Percentiles rank a stretch among this genome's conserved stretches.
Evolutionary conservation across 2,797 vertebrate species (phyloP).

Genomic region (Phrynocephalus forsythii): DNA sequence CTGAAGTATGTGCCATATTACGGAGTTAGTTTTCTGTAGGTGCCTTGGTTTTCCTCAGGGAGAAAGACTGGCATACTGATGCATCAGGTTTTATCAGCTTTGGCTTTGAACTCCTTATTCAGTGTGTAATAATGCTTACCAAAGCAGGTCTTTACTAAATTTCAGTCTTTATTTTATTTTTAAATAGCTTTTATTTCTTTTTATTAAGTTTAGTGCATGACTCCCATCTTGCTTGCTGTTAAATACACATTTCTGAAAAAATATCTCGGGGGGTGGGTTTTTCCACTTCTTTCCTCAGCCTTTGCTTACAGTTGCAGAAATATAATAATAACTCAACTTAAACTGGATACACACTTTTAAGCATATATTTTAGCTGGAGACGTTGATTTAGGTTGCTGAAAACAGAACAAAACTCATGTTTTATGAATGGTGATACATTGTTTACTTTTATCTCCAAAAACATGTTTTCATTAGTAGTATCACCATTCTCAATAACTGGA

Average conservation of each 20-base stretch:
- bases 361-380: constrained; percentile 17
- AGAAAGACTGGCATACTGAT: constrained; percentile 42
- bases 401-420: not conserved
- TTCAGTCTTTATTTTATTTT: constrained; percentile 10
- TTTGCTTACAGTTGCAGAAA: constrained; percentile 30
- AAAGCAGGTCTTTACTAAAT: constrained; percentile 35
- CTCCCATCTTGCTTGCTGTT: not conserved
- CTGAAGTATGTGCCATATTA: not conserved
- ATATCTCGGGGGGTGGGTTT: not conserved
- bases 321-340: constrained; percentile 34
- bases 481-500: constrained; percentile 32
- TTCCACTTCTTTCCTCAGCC: constrained; percentile 4
- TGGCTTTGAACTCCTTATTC: constrained; percentile 26
- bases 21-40: constrained; percentile 47
- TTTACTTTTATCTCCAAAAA: constrained; percentile 28
- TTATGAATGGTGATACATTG: constrained; percentile 39
- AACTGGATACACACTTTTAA: constrained; percentile 46
- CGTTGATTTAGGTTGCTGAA: constrained; percentile 26
- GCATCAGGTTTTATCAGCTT: constrained; percentile 12
- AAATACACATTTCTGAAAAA: not conserved
- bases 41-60: constrained; percentile 38
- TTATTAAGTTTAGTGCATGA: not conserved
- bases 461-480: constrained; percentile 10
- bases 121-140: not conserved
- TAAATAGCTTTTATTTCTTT: not conserved